A percentile compares a stretch with the other conserved stretches of the same genome.
Conservation (phyloP, 2,113 vertebrate genomes). For the Connochaetes taurinus region DNA sequence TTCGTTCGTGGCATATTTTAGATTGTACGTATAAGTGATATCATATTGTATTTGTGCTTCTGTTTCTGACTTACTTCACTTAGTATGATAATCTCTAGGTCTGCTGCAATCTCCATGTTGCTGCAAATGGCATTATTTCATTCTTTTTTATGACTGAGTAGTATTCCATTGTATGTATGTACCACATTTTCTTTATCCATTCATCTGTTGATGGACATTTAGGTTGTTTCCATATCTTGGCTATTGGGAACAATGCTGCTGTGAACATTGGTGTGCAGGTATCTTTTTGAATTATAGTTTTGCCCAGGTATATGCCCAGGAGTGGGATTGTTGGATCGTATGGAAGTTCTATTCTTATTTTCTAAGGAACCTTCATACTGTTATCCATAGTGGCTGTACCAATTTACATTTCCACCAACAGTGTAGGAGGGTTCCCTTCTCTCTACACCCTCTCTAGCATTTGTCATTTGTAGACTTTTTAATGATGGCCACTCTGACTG, state of each 20-base stretch:
- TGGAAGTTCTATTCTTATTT: not conserved
- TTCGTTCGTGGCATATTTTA: not conserved
- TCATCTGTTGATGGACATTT: not conserved
- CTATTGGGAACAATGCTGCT: not conserved
- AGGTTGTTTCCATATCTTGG: not conserved
- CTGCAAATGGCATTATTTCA: not conserved
- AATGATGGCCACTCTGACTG: not conserved
- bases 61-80: not conserved
- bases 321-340: not conserved
- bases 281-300: not conserved
- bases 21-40: not conserved
- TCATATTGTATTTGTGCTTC: not conserved
- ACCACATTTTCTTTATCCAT: not conserved
- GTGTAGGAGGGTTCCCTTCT: not conserved
- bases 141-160: not conserved
- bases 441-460: not conserved
- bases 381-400: not conserved
- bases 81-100: not conserved
- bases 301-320: not conserved
- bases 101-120: not conserved
- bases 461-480: not conserved
- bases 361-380: not conserved
- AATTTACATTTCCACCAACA: not conserved
- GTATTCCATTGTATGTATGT: not conserved
- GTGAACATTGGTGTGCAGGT: not conserved